Conservation (phyloP, 2,888 invertebrate genomes). For the Brachyptera risi region DNA sequence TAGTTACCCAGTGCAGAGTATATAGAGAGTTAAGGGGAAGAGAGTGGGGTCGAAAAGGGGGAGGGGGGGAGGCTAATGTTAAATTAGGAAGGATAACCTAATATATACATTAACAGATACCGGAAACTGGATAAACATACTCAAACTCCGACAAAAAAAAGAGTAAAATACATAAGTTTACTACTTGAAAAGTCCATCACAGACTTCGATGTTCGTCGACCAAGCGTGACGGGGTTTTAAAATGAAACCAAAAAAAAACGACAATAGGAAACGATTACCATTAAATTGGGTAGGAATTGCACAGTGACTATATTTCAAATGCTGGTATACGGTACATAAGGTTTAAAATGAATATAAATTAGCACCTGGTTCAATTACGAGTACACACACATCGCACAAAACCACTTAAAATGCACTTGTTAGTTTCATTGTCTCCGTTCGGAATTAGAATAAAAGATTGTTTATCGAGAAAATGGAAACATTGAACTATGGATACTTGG, state of each 20-base stretch:
- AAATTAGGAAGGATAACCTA: conserved; percentile 4
- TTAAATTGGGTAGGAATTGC: neutral
- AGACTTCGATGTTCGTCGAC: neutral
- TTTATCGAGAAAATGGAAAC: too few species aligned
- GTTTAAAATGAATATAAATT: neutral
- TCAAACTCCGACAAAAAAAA: neutral
- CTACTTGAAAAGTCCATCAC: conserved; percentile 3
- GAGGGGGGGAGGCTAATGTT: neutral
- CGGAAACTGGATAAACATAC: neutral
- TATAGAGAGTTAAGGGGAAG: too few species aligned
- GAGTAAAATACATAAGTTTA: neutral
- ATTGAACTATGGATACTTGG: too few species aligned
- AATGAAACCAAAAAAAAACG: neutral
- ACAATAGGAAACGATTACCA: neutral
- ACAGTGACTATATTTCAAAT: neutral
- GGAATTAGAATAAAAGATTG: too few species aligned
- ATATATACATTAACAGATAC: conserved; percentile 2
- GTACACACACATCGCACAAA: too few species aligned
- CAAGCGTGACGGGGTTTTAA: neutral
- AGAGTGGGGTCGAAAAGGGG: too few species aligned
- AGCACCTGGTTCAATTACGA: neutral
- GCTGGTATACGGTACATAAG: too few species aligned
- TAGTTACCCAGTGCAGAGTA: too few species aligned
- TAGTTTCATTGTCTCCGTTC: too few species aligned
- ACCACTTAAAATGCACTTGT: neutral